Base-by-base conservation (phyloP, 2,797 vertebrate genomes). In the Brotogeris chrysoptera region DNA sequence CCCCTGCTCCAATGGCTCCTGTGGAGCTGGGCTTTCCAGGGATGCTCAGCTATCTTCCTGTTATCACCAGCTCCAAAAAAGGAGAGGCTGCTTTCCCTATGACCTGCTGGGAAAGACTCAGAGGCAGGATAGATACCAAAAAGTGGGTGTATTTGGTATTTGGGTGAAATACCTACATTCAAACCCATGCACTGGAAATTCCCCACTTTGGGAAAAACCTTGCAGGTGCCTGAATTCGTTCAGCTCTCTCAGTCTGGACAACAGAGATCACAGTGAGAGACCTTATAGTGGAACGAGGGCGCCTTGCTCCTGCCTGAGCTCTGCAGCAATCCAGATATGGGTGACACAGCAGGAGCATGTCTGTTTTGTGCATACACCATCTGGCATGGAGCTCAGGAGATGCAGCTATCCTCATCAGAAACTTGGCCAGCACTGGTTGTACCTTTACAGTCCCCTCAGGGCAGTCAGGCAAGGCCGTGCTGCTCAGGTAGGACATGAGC, bases 311-410 rank as follows among this genome's bases (percentile, higher is more conserved):
- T 59, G 47, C 83, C 34, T 24, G 39, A 60, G 23, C 5, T 36
- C 30, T 65, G 50, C 57, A 52, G 71, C 64, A 46, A 16, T 20
- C 64, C 50, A 9, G 34, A 6, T 30, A 32, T 1, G 13, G 49
- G 55, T 50, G 55, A 57, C 9, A 8, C 0, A 5, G 30, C 28
- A 57, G 30, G n/a, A 69, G 25, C 14, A 44, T 2, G 0, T 34
- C 70, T 39, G 20, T 44, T 17, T 27, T 4, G 34, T 17, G 21
- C 11, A 3, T 24, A 11, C 36, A 28, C 8, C 0, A 2, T n/a
- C 77, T 64, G 28, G 16, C 1, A 4, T 5, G 17, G 49, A 28
- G 70, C 64, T 81, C 57, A 12, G 57, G 46, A 72, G 71, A 27
- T 13, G 24, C 8, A 11, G 64, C 15, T 60, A 66, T 15, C 52